phyloP scores from a whole-genome alignment of 2,113 vertebrate species.

The Anhinga rufa region DNA sequence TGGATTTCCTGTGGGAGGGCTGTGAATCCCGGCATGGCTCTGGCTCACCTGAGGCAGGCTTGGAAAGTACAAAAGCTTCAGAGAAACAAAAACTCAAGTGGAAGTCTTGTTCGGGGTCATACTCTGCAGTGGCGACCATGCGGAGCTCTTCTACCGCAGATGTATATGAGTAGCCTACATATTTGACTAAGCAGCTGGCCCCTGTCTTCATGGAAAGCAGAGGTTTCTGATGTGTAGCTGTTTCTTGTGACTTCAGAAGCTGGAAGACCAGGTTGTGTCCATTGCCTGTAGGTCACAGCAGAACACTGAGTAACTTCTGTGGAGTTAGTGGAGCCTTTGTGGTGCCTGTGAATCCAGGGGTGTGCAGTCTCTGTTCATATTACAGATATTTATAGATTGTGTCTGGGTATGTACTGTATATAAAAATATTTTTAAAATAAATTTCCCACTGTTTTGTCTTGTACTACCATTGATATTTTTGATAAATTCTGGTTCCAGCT shows the following conservation, averaged over 20 bases:
- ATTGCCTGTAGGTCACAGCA: neutral
- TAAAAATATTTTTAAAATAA: neutral
- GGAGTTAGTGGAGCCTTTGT: neutral
- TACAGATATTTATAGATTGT: neutral
- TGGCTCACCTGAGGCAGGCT: neutral
- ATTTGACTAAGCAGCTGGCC: neutral
- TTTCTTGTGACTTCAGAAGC: neutral
- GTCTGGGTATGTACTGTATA: neutral
- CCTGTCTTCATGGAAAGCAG: rapidly evolving
- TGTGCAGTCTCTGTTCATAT: neutral
- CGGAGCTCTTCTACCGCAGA: neutral
- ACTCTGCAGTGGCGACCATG: neutral
- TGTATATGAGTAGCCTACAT: neutral
- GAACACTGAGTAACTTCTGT: neutral
- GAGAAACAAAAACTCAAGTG: neutral
- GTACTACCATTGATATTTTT: neutral
- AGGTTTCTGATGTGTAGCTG: neutral
- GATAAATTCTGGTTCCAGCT: neutral
- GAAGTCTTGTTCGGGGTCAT: neutral
- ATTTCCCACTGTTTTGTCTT: neutral
- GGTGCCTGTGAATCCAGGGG: neutral
- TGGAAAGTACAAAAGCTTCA: neutral
- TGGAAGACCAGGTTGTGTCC: neutral
- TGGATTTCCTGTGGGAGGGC: neutral
- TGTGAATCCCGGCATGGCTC: neutral